phyloP scores from a whole-genome alignment of 2,113 vertebrate species.

The Gila orcuttii region DNA sequence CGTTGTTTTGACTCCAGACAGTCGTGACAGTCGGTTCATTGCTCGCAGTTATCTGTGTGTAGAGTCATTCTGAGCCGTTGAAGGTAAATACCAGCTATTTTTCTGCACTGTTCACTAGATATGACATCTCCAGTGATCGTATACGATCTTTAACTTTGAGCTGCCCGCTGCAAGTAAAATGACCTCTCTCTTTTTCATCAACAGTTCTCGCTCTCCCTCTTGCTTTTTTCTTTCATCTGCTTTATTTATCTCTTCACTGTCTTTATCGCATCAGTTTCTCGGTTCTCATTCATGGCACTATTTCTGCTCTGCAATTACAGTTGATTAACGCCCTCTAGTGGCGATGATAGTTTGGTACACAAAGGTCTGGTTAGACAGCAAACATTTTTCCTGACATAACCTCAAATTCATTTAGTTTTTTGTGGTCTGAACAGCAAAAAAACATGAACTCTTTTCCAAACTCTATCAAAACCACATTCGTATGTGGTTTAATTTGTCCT shows the following conservation, averaged over 20 bases:
- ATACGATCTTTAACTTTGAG: not conserved
- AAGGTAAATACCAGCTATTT: constrained; percentile 5
- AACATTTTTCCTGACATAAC: too few species aligned
- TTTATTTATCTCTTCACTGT: not conserved
- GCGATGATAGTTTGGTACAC: not conserved
- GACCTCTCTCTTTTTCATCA: constrained; percentile 1
- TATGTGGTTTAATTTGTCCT: too few species aligned
- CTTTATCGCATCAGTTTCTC: constrained; percentile 16
- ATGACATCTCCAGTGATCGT: not conserved
- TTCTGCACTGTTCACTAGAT: constrained; percentile 1
- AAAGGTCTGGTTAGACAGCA: not conserved
- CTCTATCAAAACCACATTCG: too few species aligned
- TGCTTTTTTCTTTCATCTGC: not conserved
- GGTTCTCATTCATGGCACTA: constrained; percentile 79
- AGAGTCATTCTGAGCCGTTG: not conserved
- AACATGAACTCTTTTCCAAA: too few species aligned
- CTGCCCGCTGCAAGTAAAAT: constrained; percentile 26
- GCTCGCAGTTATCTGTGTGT: not conserved
- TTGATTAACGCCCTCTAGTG: constrained; percentile 5
- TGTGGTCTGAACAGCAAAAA: too few species aligned
- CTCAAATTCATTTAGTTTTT: too few species aligned
- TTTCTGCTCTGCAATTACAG: not conserved
- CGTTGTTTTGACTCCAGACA: not conserved
- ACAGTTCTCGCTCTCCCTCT: not conserved
- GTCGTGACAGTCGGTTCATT: not conserved